Percentiles rank a stretch among this genome's conserved stretches.
phyloP scores from a whole-genome alignment of 2,113 vertebrate species.

The rat (Rattus norvegicus) region DNA sequence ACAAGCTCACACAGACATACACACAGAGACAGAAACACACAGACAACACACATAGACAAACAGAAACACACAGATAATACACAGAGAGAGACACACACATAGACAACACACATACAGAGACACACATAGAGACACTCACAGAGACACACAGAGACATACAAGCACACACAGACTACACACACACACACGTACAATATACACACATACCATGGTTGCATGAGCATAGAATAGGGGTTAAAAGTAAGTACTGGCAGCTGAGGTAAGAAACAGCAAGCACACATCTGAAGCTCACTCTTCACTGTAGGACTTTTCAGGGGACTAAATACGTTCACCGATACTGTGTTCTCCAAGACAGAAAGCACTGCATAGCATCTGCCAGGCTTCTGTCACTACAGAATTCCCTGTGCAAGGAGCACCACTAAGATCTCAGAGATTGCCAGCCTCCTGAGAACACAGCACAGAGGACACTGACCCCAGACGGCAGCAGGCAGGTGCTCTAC shows the following conservation, averaged over 20 bases:
- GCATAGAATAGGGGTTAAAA: neutral
- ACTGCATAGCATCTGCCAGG: neutral
- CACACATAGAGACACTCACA: neutral
- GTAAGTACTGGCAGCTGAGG: neutral
- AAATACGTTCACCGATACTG: neutral
- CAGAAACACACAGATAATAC: neutral
- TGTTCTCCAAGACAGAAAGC: neutral
- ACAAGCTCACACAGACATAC: neutral
- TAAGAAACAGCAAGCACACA: neutral
- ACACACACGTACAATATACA: neutral
- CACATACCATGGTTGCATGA: neutral
- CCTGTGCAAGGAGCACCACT: neutral
- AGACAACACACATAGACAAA: neutral
- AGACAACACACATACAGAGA: too few relatives aligned
- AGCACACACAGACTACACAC: too few relatives aligned
- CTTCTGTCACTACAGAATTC: neutral
- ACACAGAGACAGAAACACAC: neutral
- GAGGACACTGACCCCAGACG: neutral
- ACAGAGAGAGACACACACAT: neutral
- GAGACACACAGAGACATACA: neutral
- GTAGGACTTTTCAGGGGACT: neutral
- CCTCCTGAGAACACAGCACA: accelerated
- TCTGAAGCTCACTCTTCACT: neutral
- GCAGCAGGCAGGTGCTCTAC: accelerated
- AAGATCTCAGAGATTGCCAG: neutral